Base-by-base conservation (phyloP, 1,140 invertebrate genomes). In the Leptoteleia sp. region DNA sequence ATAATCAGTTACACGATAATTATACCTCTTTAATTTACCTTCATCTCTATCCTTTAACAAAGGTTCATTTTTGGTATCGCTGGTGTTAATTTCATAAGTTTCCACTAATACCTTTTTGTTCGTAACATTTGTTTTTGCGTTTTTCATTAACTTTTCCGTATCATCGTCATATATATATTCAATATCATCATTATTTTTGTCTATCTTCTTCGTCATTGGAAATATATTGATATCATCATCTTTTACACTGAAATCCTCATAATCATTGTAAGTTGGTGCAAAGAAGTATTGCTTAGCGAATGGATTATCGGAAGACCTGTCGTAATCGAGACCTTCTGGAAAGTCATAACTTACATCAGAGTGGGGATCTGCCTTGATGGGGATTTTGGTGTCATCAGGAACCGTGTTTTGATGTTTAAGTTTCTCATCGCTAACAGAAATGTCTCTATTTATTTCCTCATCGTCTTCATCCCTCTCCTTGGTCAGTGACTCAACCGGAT, bases 1-100 rank as follows among this genome's bases (percentile, higher is more conserved):
- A 37, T 37, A 45, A 6, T 54, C 40, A 0, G 19, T 19, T 4
- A 62, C 11, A 7, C 38, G 0, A n/a, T 40, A 72, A 25, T 75
- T 61, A 11, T 79, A 47, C 13, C 27, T 54, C 12, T 52, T 43
- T 27, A 82, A 79, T 62, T 78, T 29, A 11, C 76, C 52, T 17
- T 25, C 48, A 15, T 19, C 73, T 11, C 55, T 78, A 0, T 50
- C 70, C 40, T 22, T 27, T 19, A 4, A 15, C 72, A 68, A 9
- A 45, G 75, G 43, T 12, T 61, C 17, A 17, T 7, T n/a, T 17
- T 79, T 31, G n/a, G 40, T 4, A 61, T 75, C 38, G 59, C 35
- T 8, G 4, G 52, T 68, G 7, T 37, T 50, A 9, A 52, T 40
- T 37, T 48, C 17, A n/a, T 67, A 61, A 8, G 37, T 70, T 4